Evolutionary conservation across 2,888 invertebrate species (phyloP), one percentile per base, ranked within the genome.

Genomic region (Idaea straminata): DNA sequence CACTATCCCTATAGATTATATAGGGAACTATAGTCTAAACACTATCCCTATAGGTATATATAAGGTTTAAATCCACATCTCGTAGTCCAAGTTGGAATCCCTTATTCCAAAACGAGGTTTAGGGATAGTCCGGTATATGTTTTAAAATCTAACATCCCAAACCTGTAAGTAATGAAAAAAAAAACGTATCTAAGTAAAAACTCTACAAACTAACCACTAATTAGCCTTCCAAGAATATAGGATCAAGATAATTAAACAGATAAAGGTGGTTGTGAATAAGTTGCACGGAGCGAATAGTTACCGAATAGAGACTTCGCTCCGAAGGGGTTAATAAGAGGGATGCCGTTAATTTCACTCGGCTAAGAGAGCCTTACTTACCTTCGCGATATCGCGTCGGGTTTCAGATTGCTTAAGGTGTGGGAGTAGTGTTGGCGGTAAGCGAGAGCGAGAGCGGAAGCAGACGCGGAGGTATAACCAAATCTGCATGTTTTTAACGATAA

Each of bases 241-340:
- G 66, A 69, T 67, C 64, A 68, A 69, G 69, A 69, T 69, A 69
- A 69, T 71, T 71, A 69, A 69, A 66, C 69, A 69, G 66, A 69
- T 69, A 65, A 71, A 71, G 67, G 67, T 47, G 63, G 62, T 57
- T 59, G 62, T 69, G 65, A 68, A 68, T 70, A 73, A 71, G 66
- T 83, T 84, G 81, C 74, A 71, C 76, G 72, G 75, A 80, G 76
- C 72, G 75, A 81, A 80, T 82, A 83, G 84, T 83, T 83, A 78
- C 84, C 67, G 67, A 70, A 73, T 72, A 84, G 84, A 83, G 81
- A 76, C 75, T 71, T 74, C 69, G 76, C 78, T 79, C 73, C 77
- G 83, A 79, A 86, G 85, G 86, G 89, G 87, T 88, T 89, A 88
- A 88, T 86, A 85, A 85, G 85, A 82, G 82, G 78, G 83, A 80